Base-by-base conservation (phyloP, 2,888 invertebrate genomes). In the Sialis lutaria region DNA sequence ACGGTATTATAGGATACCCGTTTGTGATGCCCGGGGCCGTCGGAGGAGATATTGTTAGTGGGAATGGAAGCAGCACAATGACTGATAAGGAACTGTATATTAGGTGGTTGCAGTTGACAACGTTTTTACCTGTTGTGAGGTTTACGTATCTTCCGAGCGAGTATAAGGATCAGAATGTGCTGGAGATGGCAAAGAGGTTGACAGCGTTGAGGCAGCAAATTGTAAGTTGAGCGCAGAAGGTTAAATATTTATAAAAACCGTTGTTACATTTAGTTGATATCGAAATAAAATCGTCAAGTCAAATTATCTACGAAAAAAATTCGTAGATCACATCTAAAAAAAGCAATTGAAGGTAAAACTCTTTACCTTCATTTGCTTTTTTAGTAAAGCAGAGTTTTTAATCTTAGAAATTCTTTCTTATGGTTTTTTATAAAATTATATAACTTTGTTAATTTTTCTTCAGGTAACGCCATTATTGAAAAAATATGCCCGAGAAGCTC, bases 11-110 rank as follows among this genome's bases (percentile, higher is more conserved):
- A 44, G 96, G 96, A 0, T 95, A 86, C 64, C 92, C 92, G 0
- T 93, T 93, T 56, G 75, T 93, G 40, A 79, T 95, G 70, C 90
- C 93, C 0, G 93, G 95, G 1, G 85, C 92, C 5, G 88, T 96
- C 1, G 96, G 96, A 0, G 96, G 92, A 0, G 90, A 91, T 56
- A 82, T 82, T 40, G 74, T 78, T 44, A 69, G 79, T 51, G 74
- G 78, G 3, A 72, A 72, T 2, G 44, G 71, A 61, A 48, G 68
- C 62, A 53, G 67, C 6, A 47, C 65, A 10, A 60, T 85, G 37
- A 86, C 86, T 0, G 82, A 86, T 53, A 76, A 78, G 52, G 91
- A 93, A 59, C 64, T 93, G 45, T 92, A 86, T 57, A 77, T 89
- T 53, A 72, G 93, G 49, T 96, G 95, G 95, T 63, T 92, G 46